Base-by-base conservation (phyloP, 2,888 invertebrate genomes). In the Conistra vaccinii region DNA sequence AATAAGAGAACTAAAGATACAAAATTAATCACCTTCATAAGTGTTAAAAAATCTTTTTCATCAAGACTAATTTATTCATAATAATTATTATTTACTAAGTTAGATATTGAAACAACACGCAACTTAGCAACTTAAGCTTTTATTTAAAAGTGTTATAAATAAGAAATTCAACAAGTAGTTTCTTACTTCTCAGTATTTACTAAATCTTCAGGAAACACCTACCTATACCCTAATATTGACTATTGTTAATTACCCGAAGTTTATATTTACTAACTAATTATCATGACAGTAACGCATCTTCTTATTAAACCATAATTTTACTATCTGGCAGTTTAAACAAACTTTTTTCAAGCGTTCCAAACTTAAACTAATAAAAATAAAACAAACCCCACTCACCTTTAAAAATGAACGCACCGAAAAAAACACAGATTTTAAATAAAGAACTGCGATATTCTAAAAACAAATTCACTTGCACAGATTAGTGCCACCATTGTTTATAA, bases 401-500 rank as follows among this genome's bases (percentile, higher is more conserved):
- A 32, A 5, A 57, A 61, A 35, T 4, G 26, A 45, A 42, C 9
- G 20, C 69, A n/a, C 42, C 53, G 14, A 58, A 61, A 69, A 57
- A 48, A 55, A 51, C 71, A 80, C 81, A 29, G 6, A n/a, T 58
- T 78, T 26, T 5, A 48, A 66, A 53, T 67, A 62, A 61, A 26
- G 17, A 72, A 45, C 39, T 68, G 68, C 3, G 69, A 61, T 17
- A 72, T 62, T 51, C 60, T 72, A 67, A 80, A 69, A 53, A 67
- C 60, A 81, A 83, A 73, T 67, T 68, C 87, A 81, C 81, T 77
- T 42, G 39, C 68, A 75, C 48, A 71, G 61, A 60, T 60, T 29
- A 69, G 39, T 69, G 51, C 20, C 73, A 76, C 39, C 81, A 86
- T 87, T 85, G 85, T 86, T 79, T 78, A 42, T 57, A 82, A 75